A percentile compares a stretch with the other conserved stretches of the same genome.
phyloP scores from a whole-genome alignment of 1,140 invertebrate genomes.

The Calliphora vicina region DNA sequence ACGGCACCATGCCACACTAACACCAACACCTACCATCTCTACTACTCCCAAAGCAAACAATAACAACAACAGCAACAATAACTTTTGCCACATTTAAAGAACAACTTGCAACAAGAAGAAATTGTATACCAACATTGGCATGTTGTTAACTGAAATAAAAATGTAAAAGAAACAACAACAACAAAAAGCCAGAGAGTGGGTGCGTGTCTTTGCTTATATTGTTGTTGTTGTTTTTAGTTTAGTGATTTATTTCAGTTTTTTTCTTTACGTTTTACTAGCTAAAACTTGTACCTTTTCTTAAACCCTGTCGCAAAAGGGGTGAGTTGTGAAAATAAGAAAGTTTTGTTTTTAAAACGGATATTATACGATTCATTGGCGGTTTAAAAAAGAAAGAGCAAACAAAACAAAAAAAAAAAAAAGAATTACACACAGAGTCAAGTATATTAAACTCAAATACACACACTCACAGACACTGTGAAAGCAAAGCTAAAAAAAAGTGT shows the following conservation, averaged over 20 bases:
- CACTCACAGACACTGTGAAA: not conserved
- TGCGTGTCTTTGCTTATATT: not conserved
- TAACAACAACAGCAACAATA: too few relatives aligned
- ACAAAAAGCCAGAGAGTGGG: not conserved
- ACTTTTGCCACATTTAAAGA: too few relatives aligned
- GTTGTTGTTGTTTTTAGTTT: not conserved
- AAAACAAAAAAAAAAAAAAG: not conserved
- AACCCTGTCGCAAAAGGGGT: not conserved
- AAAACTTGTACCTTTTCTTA: too few relatives aligned
- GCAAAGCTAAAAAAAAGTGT: conserved; percentile 20
- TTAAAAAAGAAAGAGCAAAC: not conserved
- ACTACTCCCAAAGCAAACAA: too few relatives aligned
- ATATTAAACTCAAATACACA: not conserved
- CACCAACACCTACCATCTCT: not conserved
- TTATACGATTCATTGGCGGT: conserved; percentile 42
- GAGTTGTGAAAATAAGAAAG: conserved; percentile 1
- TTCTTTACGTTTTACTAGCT: not conserved
- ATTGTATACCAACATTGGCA: not conserved
- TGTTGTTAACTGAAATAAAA: not conserved
- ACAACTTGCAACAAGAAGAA: not conserved
- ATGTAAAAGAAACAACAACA: too few relatives aligned
- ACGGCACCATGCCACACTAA: not conserved
- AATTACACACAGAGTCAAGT: not conserved
- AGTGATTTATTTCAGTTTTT: not conserved
- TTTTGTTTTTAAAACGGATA: conserved; percentile 38